These are phyloP conservation scores for Mycalesis mineus DNA, from an alignment of 2,888 invertebrate genomes.

Conservation along the genomic window DNA sequence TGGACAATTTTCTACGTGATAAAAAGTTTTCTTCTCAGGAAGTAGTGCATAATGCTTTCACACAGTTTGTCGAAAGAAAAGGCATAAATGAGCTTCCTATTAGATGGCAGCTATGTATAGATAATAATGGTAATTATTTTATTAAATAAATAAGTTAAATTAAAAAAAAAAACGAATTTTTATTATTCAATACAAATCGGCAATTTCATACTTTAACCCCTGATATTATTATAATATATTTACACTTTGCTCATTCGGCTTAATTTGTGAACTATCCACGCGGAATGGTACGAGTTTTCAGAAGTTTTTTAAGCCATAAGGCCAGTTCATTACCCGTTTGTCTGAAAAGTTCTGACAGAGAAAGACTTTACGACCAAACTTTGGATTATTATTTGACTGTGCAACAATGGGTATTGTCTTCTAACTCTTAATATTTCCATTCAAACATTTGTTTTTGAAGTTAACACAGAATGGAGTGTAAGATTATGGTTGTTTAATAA, in stretches of 20 bases:
- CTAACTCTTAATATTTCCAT: slow-evolving; percentile 10
- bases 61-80: too few species aligned
- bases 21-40: too few species aligned
- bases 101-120: too few species aligned
- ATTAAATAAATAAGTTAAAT: too few species aligned
- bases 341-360: slow-evolving; percentile 15
- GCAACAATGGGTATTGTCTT: slow-evolving; percentile 13
- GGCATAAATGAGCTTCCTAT: too few species aligned
- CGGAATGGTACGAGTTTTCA: background rate
- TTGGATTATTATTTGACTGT: slow-evolving; percentile 19
- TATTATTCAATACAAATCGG: too few species aligned
- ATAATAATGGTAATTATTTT: too few species aligned
- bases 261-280: background rate
- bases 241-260: background rate
- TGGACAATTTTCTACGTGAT: too few species aligned
- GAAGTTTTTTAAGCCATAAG: slow-evolving; percentile 6
- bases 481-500: background rate
- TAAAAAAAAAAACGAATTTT: too few species aligned
- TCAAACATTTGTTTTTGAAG: slow-evolving; percentile 1
- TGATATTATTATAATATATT: background rate
- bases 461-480: background rate
- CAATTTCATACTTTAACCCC: too few species aligned
- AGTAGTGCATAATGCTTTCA: too few species aligned
- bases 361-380: slow-evolving; percentile 12
- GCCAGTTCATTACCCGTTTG: slow-evolving; percentile 14